These are phyloP conservation scores for Calameuta pallipes DNA, from an alignment of 2,888 invertebrate species.

Conservation along the genomic window DNA sequence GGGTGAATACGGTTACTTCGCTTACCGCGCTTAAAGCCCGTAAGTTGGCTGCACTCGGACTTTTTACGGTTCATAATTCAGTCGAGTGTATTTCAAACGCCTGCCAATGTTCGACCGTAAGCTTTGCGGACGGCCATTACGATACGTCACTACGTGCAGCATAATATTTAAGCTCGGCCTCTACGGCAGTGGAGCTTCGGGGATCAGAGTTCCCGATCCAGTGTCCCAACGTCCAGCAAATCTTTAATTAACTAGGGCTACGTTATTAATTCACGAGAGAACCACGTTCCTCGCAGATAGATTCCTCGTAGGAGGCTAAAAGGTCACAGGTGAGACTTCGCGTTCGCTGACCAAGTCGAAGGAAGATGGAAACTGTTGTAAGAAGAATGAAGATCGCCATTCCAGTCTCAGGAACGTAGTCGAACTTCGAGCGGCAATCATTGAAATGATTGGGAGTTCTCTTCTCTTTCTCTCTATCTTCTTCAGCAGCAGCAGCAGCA, in stretches of 20 bases:
- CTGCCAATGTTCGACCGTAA: constrained; percentile 54
- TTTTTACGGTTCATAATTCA: constrained; percentile 66
- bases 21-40: constrained; percentile 50
- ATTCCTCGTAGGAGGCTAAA: no score
- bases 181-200: no score
- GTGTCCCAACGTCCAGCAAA: no score
- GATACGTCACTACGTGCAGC: constrained; percentile 46
- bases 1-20: constrained; percentile 60
- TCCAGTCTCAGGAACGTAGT: constrained; percentile 15
- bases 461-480: constrained; percentile 7
- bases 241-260: no score
- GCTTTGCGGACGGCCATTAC: constrained; percentile 35
- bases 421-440: constrained; percentile 42
- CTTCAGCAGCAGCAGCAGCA: constrained; percentile 7
- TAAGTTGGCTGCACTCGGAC: constrained; percentile 48
- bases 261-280: no score
- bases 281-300: no score
- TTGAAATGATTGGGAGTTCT: constrained; percentile 44
- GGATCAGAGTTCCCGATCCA: no score
- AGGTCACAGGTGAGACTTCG: no score
- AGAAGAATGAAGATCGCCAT: no score
- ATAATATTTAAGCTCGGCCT: constrained; percentile 48
- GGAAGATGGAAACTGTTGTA: no score
- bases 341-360: no score
- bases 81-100: constrained; percentile 64